Percentiles rank a stretch among this genome's conserved stretches.
phyloP scores from a whole-genome alignment of 2,113 vertebrate species.

The Phylloscopus whistleri region DNA sequence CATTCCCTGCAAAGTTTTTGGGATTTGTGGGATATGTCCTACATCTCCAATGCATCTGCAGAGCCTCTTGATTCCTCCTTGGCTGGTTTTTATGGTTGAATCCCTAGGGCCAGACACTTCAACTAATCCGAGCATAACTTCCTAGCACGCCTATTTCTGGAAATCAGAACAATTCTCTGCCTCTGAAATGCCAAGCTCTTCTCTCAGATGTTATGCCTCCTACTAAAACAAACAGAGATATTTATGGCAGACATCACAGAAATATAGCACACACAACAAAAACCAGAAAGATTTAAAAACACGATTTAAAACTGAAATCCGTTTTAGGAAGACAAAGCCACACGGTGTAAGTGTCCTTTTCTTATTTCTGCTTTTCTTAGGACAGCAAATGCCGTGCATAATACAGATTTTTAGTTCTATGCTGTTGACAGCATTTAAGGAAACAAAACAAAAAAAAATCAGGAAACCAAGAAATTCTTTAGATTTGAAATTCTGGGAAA shows the following conservation, averaged over 20 bases:
- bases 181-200: neutral
- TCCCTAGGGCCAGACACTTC: neutral
- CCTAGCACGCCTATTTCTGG: neutral
- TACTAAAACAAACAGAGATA: neutral
- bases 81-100: neutral
- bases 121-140: neutral
- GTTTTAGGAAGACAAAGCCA: neutral
- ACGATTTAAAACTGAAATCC: neutral
- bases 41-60: neutral
- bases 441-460: neutral
- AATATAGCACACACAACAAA: neutral
- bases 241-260: neutral
- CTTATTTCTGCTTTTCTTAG: neutral
- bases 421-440: neutral
- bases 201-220: neutral
- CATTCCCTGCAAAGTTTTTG: neutral
- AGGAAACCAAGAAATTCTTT: neutral
- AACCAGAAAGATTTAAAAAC: neutral
- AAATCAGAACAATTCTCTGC: neutral
- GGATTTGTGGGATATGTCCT: neutral
- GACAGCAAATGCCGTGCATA: neutral
- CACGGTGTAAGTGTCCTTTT: neutral
- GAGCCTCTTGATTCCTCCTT: neutral
- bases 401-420: neutral
- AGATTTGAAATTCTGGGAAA: neutral